phyloP scores from a whole-genome alignment of 92 coral and sea anemone species.

The Palythoa grandis region DNA sequence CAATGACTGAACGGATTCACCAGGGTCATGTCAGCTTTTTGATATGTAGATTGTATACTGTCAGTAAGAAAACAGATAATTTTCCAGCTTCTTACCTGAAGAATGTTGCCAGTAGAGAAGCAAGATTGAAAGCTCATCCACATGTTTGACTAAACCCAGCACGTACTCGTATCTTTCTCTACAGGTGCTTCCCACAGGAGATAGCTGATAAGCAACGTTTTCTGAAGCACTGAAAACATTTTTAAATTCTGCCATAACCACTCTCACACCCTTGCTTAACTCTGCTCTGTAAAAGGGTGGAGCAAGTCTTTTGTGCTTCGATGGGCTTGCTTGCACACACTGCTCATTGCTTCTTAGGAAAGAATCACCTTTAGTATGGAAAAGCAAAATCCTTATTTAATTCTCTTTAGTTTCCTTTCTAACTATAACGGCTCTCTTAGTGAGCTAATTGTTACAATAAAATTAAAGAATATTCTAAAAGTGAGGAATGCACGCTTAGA shows the following conservation, averaged over 20 bases:
- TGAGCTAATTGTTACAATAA: no score
- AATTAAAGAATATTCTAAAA: no score
- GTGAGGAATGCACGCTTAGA: no score
- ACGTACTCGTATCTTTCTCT: slow-evolving; percentile 82
- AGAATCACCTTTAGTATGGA: slow-evolving; percentile 55
- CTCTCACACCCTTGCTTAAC: slow-evolving; percentile 74
- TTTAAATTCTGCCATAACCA: slow-evolving; percentile 83
- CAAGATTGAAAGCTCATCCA: slow-evolving; percentile 77
- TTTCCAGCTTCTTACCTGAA: slow-evolving; percentile 31
- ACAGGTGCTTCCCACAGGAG: slow-evolving; percentile 48
- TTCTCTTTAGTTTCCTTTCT: neutral
- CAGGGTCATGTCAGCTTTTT: no score
- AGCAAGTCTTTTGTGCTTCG: slow-evolving; percentile 44
- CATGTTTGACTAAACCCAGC: slow-evolving; percentile 76
- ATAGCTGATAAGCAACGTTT: slow-evolving; percentile 45
- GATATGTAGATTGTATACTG: no score
- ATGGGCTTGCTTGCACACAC: slow-evolving; percentile 25
- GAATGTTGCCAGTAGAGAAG: slow-evolving; percentile 82
- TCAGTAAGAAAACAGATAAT: neutral
- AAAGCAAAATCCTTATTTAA: neutral
- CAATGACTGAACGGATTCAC: no score
- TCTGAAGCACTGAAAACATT: slow-evolving; percentile 71
- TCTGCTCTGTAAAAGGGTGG: slow-evolving; percentile 63
- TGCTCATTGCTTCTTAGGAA: slow-evolving; percentile 65
- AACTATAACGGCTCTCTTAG: no score